phyloP scores from a whole-genome alignment of 2,888 invertebrate species.

The Oscheius sp. region DNA sequence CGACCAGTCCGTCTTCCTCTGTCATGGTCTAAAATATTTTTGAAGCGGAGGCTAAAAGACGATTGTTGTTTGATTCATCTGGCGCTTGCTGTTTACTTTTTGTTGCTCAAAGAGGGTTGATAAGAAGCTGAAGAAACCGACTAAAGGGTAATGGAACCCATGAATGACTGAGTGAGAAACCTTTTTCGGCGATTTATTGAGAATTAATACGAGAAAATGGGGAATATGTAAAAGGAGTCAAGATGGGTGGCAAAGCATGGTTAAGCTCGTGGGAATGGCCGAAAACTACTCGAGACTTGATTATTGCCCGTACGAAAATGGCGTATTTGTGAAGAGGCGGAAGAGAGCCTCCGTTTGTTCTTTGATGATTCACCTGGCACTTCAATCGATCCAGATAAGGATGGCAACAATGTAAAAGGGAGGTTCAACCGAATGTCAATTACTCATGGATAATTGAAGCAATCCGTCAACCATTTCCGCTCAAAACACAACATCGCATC shows the following conservation, averaged over 20 bases:
- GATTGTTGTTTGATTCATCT: conserved; percentile 21
- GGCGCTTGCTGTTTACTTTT: conserved; percentile 16
- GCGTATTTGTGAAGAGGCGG: conserved; percentile 1
- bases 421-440: not conserved
- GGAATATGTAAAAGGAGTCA: not conserved
- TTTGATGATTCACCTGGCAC: conserved; percentile 24
- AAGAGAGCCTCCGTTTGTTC: conserved; percentile 11
- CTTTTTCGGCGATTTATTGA: not conserved
- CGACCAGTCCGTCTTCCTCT: no score
- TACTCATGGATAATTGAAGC: not conserved
- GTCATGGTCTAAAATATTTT: not conserved
- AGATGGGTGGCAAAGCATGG: not conserved
- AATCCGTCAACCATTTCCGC: not conserved
- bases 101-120: not conserved
- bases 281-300: conserved; percentile 8
- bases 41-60: conserved; percentile 7
- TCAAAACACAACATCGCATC: no score
- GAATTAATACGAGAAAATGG: not conserved
- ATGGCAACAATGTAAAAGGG: not conserved
- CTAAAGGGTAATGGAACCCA: not conserved
- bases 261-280: not conserved
- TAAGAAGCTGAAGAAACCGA: not conserved
- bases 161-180: not conserved
- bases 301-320: not conserved
- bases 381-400: conserved; percentile 22